phyloP scores from a whole-genome alignment of 2,888 invertebrate genomes.

The Agonopterix subpropinquella region DNA sequence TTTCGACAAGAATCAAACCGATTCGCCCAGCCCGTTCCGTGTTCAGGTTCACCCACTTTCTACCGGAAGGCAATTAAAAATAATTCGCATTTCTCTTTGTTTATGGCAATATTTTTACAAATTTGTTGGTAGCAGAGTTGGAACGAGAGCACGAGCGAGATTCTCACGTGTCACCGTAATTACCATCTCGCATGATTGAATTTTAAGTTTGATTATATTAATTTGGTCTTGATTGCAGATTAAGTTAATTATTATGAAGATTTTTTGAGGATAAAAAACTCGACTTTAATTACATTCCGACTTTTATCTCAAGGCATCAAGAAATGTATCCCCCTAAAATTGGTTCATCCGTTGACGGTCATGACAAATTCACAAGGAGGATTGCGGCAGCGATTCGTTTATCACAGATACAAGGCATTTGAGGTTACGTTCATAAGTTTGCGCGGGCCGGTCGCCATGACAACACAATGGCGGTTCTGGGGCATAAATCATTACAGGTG shows the following conservation, averaged over 20 bases:
- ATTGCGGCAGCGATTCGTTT: conserved; percentile 7
- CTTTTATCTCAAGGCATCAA: too few relatives aligned
- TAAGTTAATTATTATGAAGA: too few relatives aligned
- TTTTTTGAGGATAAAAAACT: too few relatives aligned
- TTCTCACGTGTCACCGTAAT: not conserved
- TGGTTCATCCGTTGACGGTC: not conserved
- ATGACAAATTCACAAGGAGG: not conserved
- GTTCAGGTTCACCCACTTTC: conserved; percentile 69
- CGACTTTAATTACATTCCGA: too few relatives aligned
- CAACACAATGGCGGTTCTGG: conserved; percentile 57
- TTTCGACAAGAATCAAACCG: conserved; percentile 52
- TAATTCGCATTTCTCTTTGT: conserved; percentile 69
- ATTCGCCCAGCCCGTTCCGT: conserved; percentile 48
- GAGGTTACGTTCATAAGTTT: conserved; percentile 56
- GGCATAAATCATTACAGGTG: conserved; percentile 66
- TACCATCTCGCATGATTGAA: too few relatives aligned
- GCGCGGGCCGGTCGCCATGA: conserved; percentile 39
- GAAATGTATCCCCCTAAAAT: too few relatives aligned
- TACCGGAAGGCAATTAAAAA: conserved; percentile 72
- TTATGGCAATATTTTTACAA: conserved; percentile 40
- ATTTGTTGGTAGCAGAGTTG: conserved; percentile 21
- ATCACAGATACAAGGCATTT: conserved; percentile 39
- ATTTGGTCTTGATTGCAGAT: too few relatives aligned
- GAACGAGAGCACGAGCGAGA: conserved; percentile 20
- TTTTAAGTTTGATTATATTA: not conserved